Evolutionary conservation across 1,140 invertebrate genomes (phyloP).

Genomic region (Diabrotica undecimpunctata): DNA sequence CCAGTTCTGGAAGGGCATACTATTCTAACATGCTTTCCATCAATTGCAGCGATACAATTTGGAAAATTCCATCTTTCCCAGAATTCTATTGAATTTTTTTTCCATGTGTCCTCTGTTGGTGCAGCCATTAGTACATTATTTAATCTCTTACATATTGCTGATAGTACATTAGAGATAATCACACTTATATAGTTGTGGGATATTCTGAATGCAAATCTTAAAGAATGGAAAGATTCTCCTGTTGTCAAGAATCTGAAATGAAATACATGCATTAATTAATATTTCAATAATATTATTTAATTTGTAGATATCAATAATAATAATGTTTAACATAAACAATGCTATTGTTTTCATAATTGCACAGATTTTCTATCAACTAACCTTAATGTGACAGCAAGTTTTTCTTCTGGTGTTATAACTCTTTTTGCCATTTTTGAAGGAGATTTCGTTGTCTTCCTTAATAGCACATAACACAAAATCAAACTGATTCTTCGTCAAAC

Average conservation of each 20-base stretch:
- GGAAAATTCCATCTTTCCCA: constrained; percentile 50
- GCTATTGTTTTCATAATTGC: too few relatives aligned
- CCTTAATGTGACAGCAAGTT: too few relatives aligned
- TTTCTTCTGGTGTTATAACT: too few relatives aligned
- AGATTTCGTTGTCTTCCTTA: too few relatives aligned
- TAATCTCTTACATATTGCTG: too few relatives aligned
- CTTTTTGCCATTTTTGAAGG: too few relatives aligned
- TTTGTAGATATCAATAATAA: too few relatives aligned
- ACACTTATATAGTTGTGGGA: constrained; percentile 24
- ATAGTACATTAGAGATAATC: constrained; percentile 22
- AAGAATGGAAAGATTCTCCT: constrained; percentile 25
- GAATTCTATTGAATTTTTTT: constrained; percentile 40
- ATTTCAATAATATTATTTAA: too few relatives aligned
- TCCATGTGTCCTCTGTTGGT: constrained; percentile 17
- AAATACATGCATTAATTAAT: constrained; percentile 9
- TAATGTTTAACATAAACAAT: too few relatives aligned
- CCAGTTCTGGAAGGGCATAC: constrained; percentile 16
- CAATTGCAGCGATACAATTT: constrained; percentile 49
- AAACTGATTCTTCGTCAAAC: too few relatives aligned
- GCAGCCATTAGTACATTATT: constrained; percentile 23
- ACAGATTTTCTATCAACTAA: too few relatives aligned
- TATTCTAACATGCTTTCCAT: constrained; percentile 47
- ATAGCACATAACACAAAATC: too few relatives aligned
- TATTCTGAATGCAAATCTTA: constrained; percentile 30
- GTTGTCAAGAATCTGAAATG: constrained; percentile 28